Percentiles rank a stretch among this genome's conserved stretches.
Conservation (phyloP, 2,888 invertebrate genomes). For the Lasioglossum villosulum region DNA sequence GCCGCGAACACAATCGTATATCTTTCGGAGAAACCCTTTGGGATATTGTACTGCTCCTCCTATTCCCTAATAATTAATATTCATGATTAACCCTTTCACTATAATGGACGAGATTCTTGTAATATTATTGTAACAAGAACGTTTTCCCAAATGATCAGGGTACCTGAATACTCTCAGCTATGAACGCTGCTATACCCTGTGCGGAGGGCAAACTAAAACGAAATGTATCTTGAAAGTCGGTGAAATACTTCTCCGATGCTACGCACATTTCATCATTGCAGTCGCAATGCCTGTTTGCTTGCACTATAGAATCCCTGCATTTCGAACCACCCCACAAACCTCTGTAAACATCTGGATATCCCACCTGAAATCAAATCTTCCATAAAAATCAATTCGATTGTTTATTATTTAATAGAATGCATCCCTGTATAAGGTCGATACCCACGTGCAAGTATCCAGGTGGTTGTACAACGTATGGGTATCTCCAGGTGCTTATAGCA, state of each 20-base stretch:
- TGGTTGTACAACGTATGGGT: conserved; percentile 88
- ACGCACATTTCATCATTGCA: conserved; percentile 88
- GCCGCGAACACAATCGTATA: conserved; percentile 90
- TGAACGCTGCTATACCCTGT: conserved; percentile 94
- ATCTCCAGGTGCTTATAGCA: conserved; percentile 92
- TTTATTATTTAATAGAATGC: background rate
- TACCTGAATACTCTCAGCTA: conserved; percentile 97
- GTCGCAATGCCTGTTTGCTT: conserved; percentile 88
- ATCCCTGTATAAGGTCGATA: background rate
- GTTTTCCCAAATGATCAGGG: background rate
- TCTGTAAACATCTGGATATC: conserved; percentile 96
- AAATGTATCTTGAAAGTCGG: conserved; percentile 92
- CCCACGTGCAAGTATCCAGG: conserved; percentile 91
- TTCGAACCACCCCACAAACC: conserved; percentile 95
- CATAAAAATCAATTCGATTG: background rate
- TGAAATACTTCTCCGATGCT: conserved; percentile 92
- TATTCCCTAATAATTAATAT: conserved; percentile 87
- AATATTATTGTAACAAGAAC: background rate
- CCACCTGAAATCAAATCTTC: conserved; percentile 86
- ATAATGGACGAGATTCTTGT: too few species aligned
- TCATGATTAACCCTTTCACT: background rate
- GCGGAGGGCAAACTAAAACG: conserved; percentile 90
- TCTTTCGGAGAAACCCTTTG: conserved; percentile 92
- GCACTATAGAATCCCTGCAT: conserved; percentile 95
- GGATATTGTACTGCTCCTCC: conserved; percentile 98